Conservation (phyloP, 2,113 vertebrate genomes). For the Brachirus orientalis region DNA sequence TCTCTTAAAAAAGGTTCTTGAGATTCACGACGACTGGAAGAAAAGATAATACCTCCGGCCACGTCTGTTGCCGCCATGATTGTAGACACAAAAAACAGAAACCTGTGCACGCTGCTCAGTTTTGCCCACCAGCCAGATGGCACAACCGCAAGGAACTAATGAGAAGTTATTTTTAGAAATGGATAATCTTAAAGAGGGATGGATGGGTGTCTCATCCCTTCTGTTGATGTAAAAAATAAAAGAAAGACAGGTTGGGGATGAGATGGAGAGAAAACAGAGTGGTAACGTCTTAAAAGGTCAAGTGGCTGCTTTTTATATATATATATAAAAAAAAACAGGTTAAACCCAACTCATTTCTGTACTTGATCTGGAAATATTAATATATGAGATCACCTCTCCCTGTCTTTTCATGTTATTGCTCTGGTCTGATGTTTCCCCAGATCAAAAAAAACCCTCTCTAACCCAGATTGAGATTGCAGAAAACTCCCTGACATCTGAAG, state of each 20-base stretch:
- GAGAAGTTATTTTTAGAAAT: constrained; percentile 45
- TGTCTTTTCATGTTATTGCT: no score
- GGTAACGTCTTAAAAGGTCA: not conserved
- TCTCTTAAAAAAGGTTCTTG: no score
- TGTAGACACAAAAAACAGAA: constrained; percentile 7
- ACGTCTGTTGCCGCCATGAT: not conserved
- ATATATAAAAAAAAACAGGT: no score
- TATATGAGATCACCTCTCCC: no score
- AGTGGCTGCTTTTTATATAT: not conserved
- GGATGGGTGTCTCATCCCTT: constrained; percentile 39
- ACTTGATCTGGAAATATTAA: no score
- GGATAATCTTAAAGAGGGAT: constrained; percentile 32
- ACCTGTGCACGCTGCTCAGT: constrained; percentile 28
- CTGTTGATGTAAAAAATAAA: constrained; percentile 15
- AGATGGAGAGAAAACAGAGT: not conserved
- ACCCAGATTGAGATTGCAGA: no score
- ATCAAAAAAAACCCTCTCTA: no score
- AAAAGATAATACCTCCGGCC: not conserved
- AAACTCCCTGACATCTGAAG: no score
- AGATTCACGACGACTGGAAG: no score
- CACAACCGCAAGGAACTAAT: constrained; percentile 30
- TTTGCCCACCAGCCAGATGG: constrained; percentile 50
- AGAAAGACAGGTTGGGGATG: no score
- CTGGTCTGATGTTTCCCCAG: no score
- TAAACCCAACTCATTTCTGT: no score